Conservation (phyloP, 2,113 vertebrate genomes). For the Oenanthe oenanthe region DNA sequence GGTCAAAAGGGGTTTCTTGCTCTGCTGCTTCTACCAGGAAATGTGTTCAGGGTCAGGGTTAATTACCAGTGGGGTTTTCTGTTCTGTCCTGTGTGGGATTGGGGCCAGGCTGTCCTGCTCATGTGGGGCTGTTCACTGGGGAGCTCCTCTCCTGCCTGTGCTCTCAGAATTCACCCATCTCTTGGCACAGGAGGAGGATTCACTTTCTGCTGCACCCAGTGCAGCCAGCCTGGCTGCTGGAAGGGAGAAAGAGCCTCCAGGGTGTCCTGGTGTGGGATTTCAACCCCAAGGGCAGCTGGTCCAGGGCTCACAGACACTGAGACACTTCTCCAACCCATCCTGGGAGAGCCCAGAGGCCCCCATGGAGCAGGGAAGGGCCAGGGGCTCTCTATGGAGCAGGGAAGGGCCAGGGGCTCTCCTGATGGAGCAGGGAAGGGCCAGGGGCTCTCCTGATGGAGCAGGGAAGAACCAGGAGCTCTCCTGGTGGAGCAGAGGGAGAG, state of each 20-base stretch:
- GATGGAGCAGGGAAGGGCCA: too few relatives aligned
- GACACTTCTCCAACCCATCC: neutral
- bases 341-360: neutral
- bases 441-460: too few relatives aligned
- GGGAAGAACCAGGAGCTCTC: too few relatives aligned
- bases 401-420: too few relatives aligned
- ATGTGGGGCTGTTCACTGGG: accelerated
- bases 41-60: too few relatives aligned
- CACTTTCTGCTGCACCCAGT: neutral
- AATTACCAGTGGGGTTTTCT: neutral
- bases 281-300: accelerated
- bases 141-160: neutral
- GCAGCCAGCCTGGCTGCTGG: neutral
- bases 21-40: neutral
- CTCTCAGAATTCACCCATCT: neutral
- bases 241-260: neutral
- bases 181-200: neutral
- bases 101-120: neutral
- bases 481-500: accelerated
- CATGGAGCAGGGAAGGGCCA: accelerated
- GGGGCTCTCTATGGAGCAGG: too few relatives aligned
- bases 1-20: neutral
- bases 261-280: neutral
- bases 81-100: accelerated
- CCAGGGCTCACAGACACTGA: neutral